Evolutionary conservation across 2,797 vertebrate species (phyloP), one percentile per base, ranked within the genome.

Genomic region (Melanotaenia parkinsoni): DNA sequence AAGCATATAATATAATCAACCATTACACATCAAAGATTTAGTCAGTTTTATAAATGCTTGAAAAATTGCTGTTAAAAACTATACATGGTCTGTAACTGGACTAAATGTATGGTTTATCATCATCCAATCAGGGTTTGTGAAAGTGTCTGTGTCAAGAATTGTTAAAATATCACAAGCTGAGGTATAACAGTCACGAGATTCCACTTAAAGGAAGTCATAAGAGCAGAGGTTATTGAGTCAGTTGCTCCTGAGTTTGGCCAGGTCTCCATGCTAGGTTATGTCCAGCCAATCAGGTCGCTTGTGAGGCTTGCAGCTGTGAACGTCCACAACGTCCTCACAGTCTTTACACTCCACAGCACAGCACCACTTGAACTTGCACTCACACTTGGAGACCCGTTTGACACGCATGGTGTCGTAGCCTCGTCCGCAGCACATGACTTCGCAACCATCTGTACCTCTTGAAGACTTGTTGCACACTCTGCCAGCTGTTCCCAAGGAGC

Each of bases 291-390:
- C 96, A 0, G 97, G 96, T 66, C 96, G 93, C 87, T 97, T 98
- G 57, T 98, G 96, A 0, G 97, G 97, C 87, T 99, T 99, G 90
- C 98, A 99, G 0, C 97, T 99, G 90, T 99, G 97, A 79, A 99
- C 81, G 3, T 99, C 98, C 90, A 98, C 96, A 24, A 94, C 88
- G 77, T 98, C 96, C 91, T 97, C 95, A 8, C 98, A 99, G 91
- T 98, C 96, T 77, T 95, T 95, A 94, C 98, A 99, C 88, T 97
- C 95, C 72, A 99, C 98, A 0, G 96, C 94, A 68, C 98, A 99
- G 92, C 98, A 99, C 98, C 98, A 99, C 88, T 96, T 96, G 93
- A 99, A 99, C 92, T 98, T 98, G 93, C 98, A 99, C 91, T 99
- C 98, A 24, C 98, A 99, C 93, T 99, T 97, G 81, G 95, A 96